These are phyloP conservation scores for Dysdera silvatica DNA, from an alignment of 1,140 invertebrate species.

Conservation along the genomic window DNA sequence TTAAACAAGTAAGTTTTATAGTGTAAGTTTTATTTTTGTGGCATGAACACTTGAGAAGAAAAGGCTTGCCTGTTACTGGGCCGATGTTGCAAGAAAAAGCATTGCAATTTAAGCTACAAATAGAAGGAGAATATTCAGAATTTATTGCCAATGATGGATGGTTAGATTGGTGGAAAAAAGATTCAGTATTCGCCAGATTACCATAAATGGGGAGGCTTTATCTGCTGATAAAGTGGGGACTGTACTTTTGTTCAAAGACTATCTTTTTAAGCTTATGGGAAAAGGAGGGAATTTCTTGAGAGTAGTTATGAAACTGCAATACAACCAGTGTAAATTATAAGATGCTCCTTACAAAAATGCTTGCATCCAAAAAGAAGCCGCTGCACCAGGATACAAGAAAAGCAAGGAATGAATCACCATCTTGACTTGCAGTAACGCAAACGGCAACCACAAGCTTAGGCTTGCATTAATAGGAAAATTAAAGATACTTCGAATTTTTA, in stretches of 20 bases:
- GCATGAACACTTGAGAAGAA: background rate
- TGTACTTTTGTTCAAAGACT: background rate
- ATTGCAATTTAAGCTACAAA: background rate
- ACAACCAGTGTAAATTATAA: background rate
- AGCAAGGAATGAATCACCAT: background rate
- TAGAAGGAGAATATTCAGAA: background rate
- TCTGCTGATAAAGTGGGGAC: background rate
- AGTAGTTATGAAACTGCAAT: conserved; percentile 1
- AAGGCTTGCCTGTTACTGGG: background rate
- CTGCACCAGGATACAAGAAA: background rate
- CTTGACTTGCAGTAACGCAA: background rate
- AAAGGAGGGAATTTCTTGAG: background rate
- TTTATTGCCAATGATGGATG: background rate
- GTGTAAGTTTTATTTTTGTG: background rate
- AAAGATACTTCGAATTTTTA: background rate
- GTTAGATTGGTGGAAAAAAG: background rate
- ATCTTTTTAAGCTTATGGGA: background rate
- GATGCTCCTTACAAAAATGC: background rate
- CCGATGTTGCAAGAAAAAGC: background rate
- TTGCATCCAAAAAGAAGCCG: background rate
- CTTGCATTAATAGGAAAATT: background rate
- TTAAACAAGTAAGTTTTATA: too few relatives aligned
- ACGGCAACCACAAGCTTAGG: background rate
- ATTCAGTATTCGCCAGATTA: background rate
- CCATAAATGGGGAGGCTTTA: background rate